A percentile compares a stretch with the other conserved stretches of the same genome.
These are phyloP conservation scores for Amphipyra tragopoginis DNA, from an alignment of 2,888 invertebrate species.

Conservation along the genomic window DNA sequence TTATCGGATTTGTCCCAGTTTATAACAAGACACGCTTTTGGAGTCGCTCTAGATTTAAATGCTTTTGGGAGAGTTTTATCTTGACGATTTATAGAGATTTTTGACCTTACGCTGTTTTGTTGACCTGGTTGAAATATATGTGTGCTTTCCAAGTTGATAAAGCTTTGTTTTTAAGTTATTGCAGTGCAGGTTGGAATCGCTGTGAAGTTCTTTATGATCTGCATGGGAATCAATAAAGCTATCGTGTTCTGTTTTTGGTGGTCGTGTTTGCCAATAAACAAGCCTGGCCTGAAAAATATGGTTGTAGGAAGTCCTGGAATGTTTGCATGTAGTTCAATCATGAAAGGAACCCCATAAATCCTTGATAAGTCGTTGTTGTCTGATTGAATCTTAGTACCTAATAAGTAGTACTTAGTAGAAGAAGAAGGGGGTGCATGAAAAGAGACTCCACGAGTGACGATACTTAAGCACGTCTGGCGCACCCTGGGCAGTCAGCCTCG, in stretches of 20 bases:
- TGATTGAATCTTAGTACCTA: too few relatives aligned
- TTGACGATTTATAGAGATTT: constrained; percentile 33
- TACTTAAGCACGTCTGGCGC: too few relatives aligned
- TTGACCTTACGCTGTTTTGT: constrained; percentile 28
- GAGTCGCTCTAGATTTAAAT: constrained; percentile 38
- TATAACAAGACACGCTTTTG: constrained; percentile 21
- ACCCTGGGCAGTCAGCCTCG: too few relatives aligned
- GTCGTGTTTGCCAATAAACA: not conserved
- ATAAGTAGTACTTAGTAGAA: too few relatives aligned
- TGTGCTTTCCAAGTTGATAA: constrained; percentile 16
- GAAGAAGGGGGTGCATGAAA: too few relatives aligned
- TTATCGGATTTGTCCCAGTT: constrained; percentile 30
- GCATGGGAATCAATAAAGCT: too few relatives aligned
- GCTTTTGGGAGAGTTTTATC: constrained; percentile 30
- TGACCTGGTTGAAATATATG: constrained; percentile 31
- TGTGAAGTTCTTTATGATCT: not conserved
- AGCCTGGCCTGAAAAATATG: too few relatives aligned
- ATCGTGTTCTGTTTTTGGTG: not conserved
- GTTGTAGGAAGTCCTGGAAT: too few relatives aligned
- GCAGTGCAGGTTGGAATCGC: not conserved
- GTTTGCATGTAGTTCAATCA: too few relatives aligned
- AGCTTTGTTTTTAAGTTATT: constrained; percentile 21
- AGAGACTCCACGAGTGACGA: too few relatives aligned
- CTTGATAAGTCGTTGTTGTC: too few relatives aligned
- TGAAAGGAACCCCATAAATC: too few relatives aligned